Conservation (phyloP, 2,113 vertebrate genomes). For the Pseudonaja textilis region DNA sequence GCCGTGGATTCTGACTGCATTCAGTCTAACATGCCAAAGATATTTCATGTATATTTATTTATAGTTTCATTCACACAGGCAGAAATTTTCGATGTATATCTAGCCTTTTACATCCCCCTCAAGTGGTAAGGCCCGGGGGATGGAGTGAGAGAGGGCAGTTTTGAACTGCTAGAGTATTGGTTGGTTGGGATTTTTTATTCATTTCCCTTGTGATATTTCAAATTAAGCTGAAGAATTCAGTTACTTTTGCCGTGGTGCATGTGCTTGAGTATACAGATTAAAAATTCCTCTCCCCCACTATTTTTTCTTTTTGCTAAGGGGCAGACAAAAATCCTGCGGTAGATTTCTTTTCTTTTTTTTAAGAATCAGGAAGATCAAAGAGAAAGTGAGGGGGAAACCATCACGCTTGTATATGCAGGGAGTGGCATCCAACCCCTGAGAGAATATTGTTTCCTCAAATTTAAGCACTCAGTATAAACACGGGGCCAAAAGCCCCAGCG, state of each 20-base stretch:
- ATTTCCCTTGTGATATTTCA: neutral
- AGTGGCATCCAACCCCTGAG: neutral
- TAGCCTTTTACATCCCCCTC: neutral
- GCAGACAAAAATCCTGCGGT: neutral
- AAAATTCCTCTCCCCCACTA: neutral
- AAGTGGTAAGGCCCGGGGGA: neutral
- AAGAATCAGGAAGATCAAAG: neutral
- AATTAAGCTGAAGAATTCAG: neutral
- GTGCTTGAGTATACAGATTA: neutral
- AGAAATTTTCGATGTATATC: neutral
- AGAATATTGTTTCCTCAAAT: conserved; percentile 20
- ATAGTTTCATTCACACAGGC: neutral
- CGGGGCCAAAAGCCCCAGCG: neutral
- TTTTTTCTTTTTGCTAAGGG: neutral
- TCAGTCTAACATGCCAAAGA: neutral
- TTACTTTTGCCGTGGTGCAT: neutral
- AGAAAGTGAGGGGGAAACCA: neutral
- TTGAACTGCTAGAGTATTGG: neutral
- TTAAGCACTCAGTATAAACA: conserved; percentile 5
- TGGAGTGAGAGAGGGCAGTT: neutral
- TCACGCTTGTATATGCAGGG: neutral
- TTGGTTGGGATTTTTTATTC: neutral
- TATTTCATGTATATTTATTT: no score
- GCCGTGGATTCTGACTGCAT: neutral
- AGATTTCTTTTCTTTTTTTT: neutral